These are phyloP conservation scores for Yponomeuta sedellus DNA, from an alignment of 2,888 invertebrate genomes.

Conservation along the genomic window DNA sequence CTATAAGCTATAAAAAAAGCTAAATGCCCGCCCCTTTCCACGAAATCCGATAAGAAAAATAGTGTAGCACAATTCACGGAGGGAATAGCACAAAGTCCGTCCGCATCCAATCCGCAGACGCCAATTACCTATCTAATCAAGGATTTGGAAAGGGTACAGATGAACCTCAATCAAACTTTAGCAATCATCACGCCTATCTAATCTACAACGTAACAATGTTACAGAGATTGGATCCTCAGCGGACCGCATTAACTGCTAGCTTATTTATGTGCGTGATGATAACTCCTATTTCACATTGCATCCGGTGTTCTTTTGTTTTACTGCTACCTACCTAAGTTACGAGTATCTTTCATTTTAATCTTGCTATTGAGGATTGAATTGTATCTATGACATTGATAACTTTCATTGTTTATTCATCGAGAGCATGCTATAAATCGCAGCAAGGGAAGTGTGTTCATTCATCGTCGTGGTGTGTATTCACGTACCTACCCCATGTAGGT, in stretches of 20 bases:
- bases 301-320: not conserved
- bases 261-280: conserved; percentile 45
- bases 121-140: conserved; percentile 63
- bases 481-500: conserved; percentile 27
- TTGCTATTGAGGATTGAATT: not conserved
- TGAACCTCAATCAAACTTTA: conserved; percentile 70
- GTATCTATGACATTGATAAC: conserved; percentile 1
- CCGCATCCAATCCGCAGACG: conserved; percentile 40
- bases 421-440: conserved; percentile 19
- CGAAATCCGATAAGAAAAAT: not conserved
- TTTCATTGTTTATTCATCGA: conserved; percentile 18
- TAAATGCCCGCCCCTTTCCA: not conserved
- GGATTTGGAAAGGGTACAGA: conserved; percentile 60
- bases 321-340: not conserved
- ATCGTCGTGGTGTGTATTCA: not conserved
- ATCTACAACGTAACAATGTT: conserved; percentile 66
- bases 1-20: not conserved
- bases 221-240: conserved; percentile 53
- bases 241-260: conserved; percentile 54
- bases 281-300: conserved; percentile 23
- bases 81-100: conserved; percentile 26
- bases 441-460: conserved; percentile 16
- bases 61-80: conserved; percentile 1
- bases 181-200: conserved; percentile 70
- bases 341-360: conserved; percentile 4